These are phyloP conservation scores for Propithecus deckenii DNA, from an alignment of 2,797 vertebrate genomes.

Conservation along the genomic window DNA sequence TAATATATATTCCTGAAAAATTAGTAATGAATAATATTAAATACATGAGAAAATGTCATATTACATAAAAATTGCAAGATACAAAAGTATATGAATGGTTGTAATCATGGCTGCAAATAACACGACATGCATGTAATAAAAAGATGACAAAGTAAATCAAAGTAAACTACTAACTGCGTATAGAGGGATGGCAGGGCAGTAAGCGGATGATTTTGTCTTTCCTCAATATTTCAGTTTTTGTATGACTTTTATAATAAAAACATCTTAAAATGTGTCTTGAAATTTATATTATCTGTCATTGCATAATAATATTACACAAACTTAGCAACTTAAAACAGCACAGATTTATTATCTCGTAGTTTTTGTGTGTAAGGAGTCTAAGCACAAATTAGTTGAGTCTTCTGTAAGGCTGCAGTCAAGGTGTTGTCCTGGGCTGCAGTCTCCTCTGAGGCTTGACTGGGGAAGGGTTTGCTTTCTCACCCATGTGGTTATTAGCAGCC, in stretches of 20 bases:
- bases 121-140: background rate
- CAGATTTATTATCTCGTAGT: background rate
- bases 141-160: background rate
- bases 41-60: conserved; percentile 1
- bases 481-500: background rate
- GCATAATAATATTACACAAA: background rate
- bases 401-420: background rate
- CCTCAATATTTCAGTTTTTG: conserved; percentile 3
- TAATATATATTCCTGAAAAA: background rate
- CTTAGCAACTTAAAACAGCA: background rate
- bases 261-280: conserved; percentile 31
- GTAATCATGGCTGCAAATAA: background rate
- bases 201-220: background rate
- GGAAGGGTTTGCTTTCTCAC: background rate
- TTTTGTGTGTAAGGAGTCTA: background rate
- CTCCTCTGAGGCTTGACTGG: background rate
- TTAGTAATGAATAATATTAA: conserved; percentile 6
- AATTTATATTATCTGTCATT: background rate
- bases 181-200: background rate
- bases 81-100: background rate
- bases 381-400: background rate
- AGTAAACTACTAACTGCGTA: background rate
- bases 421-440: background rate
- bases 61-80: background rate
- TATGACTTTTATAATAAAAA: conserved; percentile 71